phyloP scores from a whole-genome alignment of 2,113 vertebrate species.

The Brevimyrus niger region DNA sequence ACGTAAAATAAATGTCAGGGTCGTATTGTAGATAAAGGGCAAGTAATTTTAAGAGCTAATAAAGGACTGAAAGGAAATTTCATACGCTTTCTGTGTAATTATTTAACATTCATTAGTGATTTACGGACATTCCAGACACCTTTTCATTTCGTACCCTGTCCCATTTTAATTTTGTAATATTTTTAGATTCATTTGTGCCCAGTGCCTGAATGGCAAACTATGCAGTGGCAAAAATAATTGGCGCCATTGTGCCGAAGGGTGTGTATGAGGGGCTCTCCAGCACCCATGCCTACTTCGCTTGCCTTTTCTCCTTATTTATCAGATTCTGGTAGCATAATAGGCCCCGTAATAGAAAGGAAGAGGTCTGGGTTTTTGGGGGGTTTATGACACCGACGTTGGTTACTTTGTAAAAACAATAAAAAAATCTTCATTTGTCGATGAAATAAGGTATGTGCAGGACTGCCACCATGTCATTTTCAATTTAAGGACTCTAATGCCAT shows the following conservation, averaged over 20 bases:
- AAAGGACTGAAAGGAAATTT: constrained; percentile 30
- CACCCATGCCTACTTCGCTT: neutral
- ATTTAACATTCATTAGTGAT: constrained; percentile 37
- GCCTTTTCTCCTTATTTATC: neutral
- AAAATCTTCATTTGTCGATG: neutral
- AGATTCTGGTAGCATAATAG: neutral
- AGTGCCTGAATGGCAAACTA: neutral
- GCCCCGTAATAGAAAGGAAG: neutral
- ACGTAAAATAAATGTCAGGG: constrained; percentile 41
- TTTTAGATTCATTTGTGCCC: constrained; percentile 3
- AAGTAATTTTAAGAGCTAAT: constrained; percentile 36
- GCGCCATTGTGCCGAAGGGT: neutral
- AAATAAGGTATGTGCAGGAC: neutral
- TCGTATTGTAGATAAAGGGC: constrained; percentile 35
- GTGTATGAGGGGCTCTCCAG: neutral
- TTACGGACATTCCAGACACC: constrained; percentile 32
- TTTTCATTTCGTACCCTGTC: constrained; percentile 19
- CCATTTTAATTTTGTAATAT: constrained; percentile 19
- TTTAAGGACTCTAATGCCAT: neutral
- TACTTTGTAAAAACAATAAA: neutral
- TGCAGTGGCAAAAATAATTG: neutral
- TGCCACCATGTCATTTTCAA: too few relatives aligned
- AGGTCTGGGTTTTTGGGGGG: neutral
- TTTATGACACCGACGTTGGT: neutral
- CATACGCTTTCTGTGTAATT: constrained; percentile 34